Evolutionary conservation across 2,888 invertebrate species (phyloP).

Genomic region (Papilio gigon): DNA sequence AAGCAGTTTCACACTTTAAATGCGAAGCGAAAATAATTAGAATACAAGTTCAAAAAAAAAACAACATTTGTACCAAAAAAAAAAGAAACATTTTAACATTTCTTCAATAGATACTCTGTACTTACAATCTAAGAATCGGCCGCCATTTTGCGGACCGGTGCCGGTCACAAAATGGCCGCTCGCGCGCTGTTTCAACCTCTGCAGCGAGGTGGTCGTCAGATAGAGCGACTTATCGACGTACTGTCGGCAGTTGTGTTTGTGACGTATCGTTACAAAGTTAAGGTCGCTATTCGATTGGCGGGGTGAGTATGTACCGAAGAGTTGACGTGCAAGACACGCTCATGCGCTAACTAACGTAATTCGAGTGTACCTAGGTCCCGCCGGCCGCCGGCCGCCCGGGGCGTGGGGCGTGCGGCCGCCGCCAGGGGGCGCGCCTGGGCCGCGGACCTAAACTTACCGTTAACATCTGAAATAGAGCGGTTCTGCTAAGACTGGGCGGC

Average conservation of each 20-base stretch:
- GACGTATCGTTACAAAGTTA: conserved; percentile 42
- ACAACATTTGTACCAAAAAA: conserved; percentile 76
- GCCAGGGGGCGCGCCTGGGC: conserved; percentile 50
- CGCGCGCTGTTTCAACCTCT: conserved; percentile 55
- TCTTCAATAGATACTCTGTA: conserved; percentile 70
- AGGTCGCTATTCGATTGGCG: conserved; percentile 43
- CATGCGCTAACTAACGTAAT: conserved; percentile 50
- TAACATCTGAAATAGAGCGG: conserved; percentile 82
- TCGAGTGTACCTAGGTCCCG: conserved; percentile 52
- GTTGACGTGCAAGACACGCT: conserved; percentile 53
- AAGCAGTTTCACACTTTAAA: conserved; percentile 80
- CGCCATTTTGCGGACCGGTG: conserved; percentile 67
- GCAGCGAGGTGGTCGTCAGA: conserved; percentile 57
- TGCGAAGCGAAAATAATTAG: conserved; percentile 76
- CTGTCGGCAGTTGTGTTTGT: conserved; percentile 43
- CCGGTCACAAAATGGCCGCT: conserved; percentile 71
- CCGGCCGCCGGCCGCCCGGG: conserved; percentile 55
- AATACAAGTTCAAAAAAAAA: conserved; percentile 54
- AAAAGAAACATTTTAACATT: conserved; percentile 58
- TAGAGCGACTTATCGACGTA: conserved; percentile 43
- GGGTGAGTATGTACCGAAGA: conserved; percentile 52
- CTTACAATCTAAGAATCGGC: conserved; percentile 72
- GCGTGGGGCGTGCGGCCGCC: conserved; percentile 39
- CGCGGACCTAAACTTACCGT: conserved; percentile 80
- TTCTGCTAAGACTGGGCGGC: conserved; percentile 72